A percentile compares a stretch with the other conserved stretches of the same genome.
These are phyloP conservation scores for Eubasilissa regina DNA, from an alignment of 1,140 invertebrate species.

Conservation along the genomic window DNA sequence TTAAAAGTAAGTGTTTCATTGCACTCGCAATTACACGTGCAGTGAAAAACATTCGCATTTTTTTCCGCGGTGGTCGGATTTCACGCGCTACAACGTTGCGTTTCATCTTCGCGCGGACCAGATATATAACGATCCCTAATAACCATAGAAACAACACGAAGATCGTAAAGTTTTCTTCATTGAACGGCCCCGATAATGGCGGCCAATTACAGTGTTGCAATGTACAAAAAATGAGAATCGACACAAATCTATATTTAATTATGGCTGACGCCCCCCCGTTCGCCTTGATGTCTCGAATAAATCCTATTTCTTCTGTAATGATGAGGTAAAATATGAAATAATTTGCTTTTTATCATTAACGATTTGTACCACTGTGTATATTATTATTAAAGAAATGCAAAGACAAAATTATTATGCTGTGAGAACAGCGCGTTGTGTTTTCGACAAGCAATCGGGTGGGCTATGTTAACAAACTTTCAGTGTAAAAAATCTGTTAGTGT, in stretches of 20 bases:
- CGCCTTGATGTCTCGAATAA: slow-evolving; percentile 8
- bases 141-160: slow-evolving; percentile 36
- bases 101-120: not conserved
- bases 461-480: no score
- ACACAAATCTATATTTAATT: slow-evolving; percentile 60
- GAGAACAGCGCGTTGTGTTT: no score
- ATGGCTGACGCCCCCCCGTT: slow-evolving; percentile 33
- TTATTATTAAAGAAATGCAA: no score
- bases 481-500: no score
- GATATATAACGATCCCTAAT: slow-evolving; percentile 35
- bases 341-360: slow-evolving; percentile 12
- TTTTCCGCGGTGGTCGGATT: not conserved
- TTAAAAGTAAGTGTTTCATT: no score
- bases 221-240: slow-evolving; percentile 55
- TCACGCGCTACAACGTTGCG: not conserved
- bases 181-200: slow-evolving; percentile 53
- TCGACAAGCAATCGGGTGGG: no score
- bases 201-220: slow-evolving; percentile 55
- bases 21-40: no score
- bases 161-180: slow-evolving; percentile 41
- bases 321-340: slow-evolving; percentile 16
- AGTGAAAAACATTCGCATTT: not conserved
- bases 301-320: slow-evolving; percentile 19
- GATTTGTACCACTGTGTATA: not conserved
- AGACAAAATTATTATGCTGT: no score